Evolutionary conservation across 2,113 vertebrate genomes (phyloP).

Genomic region (Lycocorax pyrrhopterus): DNA sequence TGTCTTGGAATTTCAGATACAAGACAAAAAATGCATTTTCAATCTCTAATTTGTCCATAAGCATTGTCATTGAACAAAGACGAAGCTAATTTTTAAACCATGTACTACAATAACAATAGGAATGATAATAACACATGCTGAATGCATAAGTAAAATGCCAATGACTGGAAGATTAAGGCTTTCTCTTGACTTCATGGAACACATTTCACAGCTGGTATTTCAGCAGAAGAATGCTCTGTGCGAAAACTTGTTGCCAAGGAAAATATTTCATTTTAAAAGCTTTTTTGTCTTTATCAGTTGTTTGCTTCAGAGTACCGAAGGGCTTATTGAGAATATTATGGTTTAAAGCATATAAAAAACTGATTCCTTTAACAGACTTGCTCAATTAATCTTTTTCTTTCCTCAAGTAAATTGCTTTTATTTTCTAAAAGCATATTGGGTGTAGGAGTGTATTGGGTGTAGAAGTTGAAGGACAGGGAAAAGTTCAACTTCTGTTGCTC

Average conservation of each 20-base stretch:
- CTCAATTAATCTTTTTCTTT: background rate
- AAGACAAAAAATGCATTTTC: background rate
- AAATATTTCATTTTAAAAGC: conserved; percentile 55
- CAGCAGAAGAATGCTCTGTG: background rate
- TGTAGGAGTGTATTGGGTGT: background rate
- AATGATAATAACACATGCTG: background rate
- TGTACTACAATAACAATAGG: background rate
- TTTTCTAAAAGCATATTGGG: background rate
- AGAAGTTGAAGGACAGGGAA: background rate
- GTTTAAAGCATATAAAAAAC: background rate
- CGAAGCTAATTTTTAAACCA: background rate
- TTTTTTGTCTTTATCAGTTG: background rate
- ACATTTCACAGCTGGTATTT: conserved; percentile 20
- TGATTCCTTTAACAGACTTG: background rate
- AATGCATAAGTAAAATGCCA: conserved; percentile 1
- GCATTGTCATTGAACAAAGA: conserved; percentile 9
- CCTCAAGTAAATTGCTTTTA: background rate
- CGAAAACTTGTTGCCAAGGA: conserved; percentile 11
- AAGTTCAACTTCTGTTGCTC: background rate
- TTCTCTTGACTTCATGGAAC: conserved; percentile 18
- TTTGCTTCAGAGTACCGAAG: background rate
- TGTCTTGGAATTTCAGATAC: background rate
- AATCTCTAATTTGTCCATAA: background rate
- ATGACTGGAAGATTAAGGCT: background rate
- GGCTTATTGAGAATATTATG: background rate